Evolutionary conservation across 1,140 invertebrate genomes (phyloP), one percentile per base, ranked within the genome.

Genomic region (Odontomachus brunneus): DNA sequence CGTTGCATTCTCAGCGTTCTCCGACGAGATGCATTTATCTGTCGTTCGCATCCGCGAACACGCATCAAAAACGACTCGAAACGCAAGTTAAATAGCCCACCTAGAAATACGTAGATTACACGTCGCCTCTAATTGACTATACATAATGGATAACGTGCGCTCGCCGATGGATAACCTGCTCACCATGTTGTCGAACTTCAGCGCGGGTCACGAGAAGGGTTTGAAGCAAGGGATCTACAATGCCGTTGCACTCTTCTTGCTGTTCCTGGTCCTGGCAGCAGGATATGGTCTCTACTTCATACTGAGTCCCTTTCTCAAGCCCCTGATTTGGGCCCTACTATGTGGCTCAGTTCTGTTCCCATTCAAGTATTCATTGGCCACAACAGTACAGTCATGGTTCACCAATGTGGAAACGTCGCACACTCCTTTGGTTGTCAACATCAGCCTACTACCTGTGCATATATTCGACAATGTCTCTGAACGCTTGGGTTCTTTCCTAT

Each of bases 301-400:
- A 63, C 93, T 99, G 5, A 97, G 97, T 90, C 98, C 98, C 0
- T 99, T 99, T 93, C 95, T 99, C 19, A 97, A 98, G 89, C 98
- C 98, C 0, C 91, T 99, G 48, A 95, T 99, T 80, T 99, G 98
- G 98, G 98, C 98, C 4, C 94, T 99, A 62, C 93, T 99, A 17
- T 98, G 98, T 92, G 98, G 98, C 15, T 97, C 97, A 11, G 97
- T 98, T 49, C 94, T 99, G 29, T 97, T 98, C 93, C 98, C 98
- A 0, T 97, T 98, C 87, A 99, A 99, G 91, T 95, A 96, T 74
- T 96, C 95, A 44, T 90, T 98, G 15, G 96, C 97, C 7, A 95
- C 95, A 24, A 94, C 95, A 85, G 94, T 97, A 62, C 95, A 96
- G 81, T 95, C 94, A 82, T 98, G 98, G 98, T 96, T 97, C 85